These are phyloP conservation scores for Silurus glanis DNA, from an alignment of 2,113 vertebrate genomes.

Conservation along the genomic window DNA sequence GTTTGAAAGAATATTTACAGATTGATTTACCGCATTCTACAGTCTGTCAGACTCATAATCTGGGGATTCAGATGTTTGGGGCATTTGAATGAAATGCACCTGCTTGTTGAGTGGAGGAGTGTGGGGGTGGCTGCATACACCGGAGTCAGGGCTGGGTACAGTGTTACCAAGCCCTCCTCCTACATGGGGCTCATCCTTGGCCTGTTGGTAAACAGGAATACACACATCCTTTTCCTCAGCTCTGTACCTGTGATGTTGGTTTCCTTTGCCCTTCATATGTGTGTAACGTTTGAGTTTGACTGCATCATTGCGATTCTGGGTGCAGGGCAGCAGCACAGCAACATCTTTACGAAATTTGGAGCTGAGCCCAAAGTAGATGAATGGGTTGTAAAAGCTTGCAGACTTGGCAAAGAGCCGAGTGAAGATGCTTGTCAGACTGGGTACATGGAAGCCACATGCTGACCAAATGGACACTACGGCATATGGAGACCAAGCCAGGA, in stretches of 20 bases:
- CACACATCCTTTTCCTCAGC: slow-evolving; percentile 30
- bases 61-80: slow-evolving; percentile 60
- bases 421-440: slow-evolving; percentile 74
- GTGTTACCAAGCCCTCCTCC: slow-evolving; percentile 26
- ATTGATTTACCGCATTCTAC: slow-evolving; percentile 44
- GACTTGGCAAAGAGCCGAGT: slow-evolving; percentile 77
- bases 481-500: slow-evolving; percentile 72
- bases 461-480: slow-evolving; percentile 78
- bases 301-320: slow-evolving; percentile 65
- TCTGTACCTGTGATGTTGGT: slow-evolving; percentile 37
- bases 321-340: slow-evolving; percentile 69
- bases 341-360: slow-evolving; percentile 80
- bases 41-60: slow-evolving; percentile 78
- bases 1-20: not conserved
- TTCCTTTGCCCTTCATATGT: slow-evolving; percentile 66
- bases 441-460: slow-evolving; percentile 68
- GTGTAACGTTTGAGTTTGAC: slow-evolving; percentile 76
- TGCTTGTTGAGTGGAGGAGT: slow-evolving; percentile 65
- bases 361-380: slow-evolving; percentile 86
- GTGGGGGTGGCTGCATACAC: slow-evolving; percentile 61
- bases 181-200: slow-evolving; percentile 54
- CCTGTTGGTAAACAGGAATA: slow-evolving; percentile 17
- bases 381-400: slow-evolving; percentile 82
- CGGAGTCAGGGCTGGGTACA: slow-evolving; percentile 58
- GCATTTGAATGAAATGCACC: slow-evolving; percentile 62